Evolutionary conservation across 2,888 invertebrate genomes (phyloP), one percentile per base, ranked within the genome.

Genomic region (Ormyrus labotus): DNA sequence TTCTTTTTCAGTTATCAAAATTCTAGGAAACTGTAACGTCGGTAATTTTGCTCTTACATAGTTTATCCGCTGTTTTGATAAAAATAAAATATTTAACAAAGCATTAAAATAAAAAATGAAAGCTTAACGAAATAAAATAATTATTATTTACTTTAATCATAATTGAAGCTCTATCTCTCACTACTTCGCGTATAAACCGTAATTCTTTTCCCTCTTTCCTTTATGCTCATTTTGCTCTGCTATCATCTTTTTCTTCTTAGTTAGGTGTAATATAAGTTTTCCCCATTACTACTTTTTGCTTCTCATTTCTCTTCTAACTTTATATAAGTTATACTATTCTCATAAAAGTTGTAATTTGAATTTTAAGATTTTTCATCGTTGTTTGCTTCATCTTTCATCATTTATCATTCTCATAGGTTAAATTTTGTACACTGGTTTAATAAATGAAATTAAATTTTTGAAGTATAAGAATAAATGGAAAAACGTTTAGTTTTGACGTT

Each of bases 181-280:
- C 69, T 50, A 64, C 58, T 45, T 48, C 61, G 73, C 74, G 64
- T 61, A 53, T 55, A n/a, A 67, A 55, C 34, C 53, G n/a, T 50
- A 67, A 61, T 5, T 72, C 61, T 77, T 13, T 71, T 72, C 47
- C 74, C 34, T 73, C 60, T 65, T 73, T 64, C 51, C 64, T 60
- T n/a, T 78, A 10, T 50, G 8, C 67, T 67, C 47, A 68, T 67
- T 60, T 57, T 58, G 57, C 34, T 71, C 77, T 61, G 19, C 71
- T 63, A 13, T 78, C 73, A 69, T 71, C 60, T 73, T 47, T 7
- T 71, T 76, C 65, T 67, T 60, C 19, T 71, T 72, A 61, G 19
- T 68, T 74, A 2, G n/a, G n/a, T 53, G n/a, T 60, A 9, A 34
- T 69, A 13, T 68, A 34, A 5, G 7, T 47, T 34, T 51, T 10